A percentile compares a stretch with the other conserved stretches of the same genome.
Conservation (phyloP, 1,140 invertebrate genomes). For the Coboldia fuscipes region DNA sequence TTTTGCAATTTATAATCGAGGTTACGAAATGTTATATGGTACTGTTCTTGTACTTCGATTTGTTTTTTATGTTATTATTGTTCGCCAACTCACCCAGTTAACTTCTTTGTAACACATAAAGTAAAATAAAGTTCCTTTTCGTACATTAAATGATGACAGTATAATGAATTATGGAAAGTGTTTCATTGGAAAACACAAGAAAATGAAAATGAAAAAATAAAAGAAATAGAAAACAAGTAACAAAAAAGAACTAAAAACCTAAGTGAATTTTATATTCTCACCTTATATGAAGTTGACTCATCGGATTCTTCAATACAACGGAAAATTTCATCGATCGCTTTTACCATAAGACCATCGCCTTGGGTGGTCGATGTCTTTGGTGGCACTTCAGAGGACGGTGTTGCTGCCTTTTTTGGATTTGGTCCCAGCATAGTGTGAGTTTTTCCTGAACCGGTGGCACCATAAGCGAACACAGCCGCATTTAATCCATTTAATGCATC, state of each 20-base stretch:
- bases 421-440: conserved; percentile 21
- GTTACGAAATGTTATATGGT: too few relatives aligned
- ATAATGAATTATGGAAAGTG: too few relatives aligned
- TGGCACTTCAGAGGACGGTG: conserved; percentile 3
- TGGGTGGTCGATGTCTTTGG: conserved; percentile 6
- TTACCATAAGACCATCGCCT: conserved; percentile 1
- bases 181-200: too few relatives aligned
- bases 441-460: conserved; percentile 59
- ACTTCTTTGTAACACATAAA: too few relatives aligned
- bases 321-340: conserved; percentile 20
- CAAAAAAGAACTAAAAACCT: background rate
- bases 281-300: conserved; percentile 10
- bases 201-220: too few relatives aligned
- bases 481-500: conserved; percentile 86
- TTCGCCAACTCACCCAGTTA: too few relatives aligned
- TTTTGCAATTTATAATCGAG: too few relatives aligned
- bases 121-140: too few relatives aligned
- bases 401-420: conserved; percentile 13
- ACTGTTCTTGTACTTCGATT: too few relatives aligned
- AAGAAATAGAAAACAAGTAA: background rate
- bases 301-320: conserved; percentile 13
- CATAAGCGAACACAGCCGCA: conserved; percentile 91
- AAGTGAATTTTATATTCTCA: conserved; percentile 1
- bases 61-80: too few relatives aligned
- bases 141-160: too few relatives aligned